A percentile compares a stretch with the other conserved stretches of the same genome.
Evolutionary conservation across 2,113 vertebrate species (phyloP).

Genomic region (Sterna hirundo): DNA sequence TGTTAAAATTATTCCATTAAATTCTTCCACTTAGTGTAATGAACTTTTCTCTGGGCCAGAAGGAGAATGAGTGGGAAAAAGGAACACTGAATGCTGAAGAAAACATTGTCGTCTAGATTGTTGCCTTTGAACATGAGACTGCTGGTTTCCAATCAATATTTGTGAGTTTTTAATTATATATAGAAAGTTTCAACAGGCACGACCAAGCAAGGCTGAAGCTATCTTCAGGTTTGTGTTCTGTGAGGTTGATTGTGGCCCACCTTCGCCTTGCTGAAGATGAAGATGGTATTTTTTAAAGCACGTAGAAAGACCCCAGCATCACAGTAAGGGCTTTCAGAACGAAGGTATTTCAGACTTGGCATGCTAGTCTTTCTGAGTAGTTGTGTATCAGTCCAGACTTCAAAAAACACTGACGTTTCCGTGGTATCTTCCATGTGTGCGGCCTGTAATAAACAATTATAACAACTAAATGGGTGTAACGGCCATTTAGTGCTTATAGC

Average conservation of each 20-base stretch:
- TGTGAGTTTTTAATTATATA: neutral
- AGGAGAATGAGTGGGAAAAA: neutral
- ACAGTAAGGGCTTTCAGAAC: neutral
- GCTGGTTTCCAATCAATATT: neutral
- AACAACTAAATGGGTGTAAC: neutral
- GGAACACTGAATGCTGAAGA: neutral
- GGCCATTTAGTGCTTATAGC: neutral
- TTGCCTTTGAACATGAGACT: neutral
- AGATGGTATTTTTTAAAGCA: neutral
- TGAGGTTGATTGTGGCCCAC: neutral
- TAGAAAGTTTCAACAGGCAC: neutral
- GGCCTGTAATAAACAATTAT: neutral
- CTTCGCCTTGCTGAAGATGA: neutral
- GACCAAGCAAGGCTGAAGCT: neutral
- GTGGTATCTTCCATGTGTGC: neutral
- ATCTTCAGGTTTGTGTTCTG: neutral
- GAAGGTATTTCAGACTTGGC: neutral
- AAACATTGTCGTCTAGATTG: too few relatives aligned
- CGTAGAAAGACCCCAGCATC: neutral
- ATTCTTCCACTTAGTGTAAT: neutral
- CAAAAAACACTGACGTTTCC: neutral
- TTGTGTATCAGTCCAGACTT: neutral
- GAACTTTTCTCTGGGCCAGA: neutral
- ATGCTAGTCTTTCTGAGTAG: neutral
- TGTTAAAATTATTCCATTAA: neutral